Percentiles rank a stretch among this genome's conserved stretches.
phyloP scores from a whole-genome alignment of 1,140 invertebrate genomes.

The Drosophila tropicalis region DNA sequence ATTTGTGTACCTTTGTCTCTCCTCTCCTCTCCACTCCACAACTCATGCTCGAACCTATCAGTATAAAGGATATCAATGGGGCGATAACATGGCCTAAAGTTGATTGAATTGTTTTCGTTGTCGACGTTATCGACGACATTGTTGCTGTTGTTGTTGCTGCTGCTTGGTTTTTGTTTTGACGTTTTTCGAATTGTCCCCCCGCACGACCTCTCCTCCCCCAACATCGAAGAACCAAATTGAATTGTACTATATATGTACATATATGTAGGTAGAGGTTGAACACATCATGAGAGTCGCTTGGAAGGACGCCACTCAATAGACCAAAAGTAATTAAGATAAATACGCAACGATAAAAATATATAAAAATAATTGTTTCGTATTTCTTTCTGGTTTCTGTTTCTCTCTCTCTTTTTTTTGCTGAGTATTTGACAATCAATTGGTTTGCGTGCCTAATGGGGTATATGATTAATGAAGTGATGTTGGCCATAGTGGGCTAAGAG shows the following conservation, averaged over 20 bases:
- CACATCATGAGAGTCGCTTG: conserved; percentile 36
- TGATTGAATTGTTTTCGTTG: conserved; percentile 78
- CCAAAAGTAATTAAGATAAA: conserved; percentile 82
- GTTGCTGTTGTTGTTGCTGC: conserved; percentile 34
- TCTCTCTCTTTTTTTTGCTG: conserved; percentile 28
- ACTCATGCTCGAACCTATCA: conserved; percentile 45
- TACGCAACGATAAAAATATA: conserved; percentile 77
- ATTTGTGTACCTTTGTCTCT: not conserved
- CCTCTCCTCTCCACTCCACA: not conserved
- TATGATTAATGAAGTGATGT: conserved; percentile 66
- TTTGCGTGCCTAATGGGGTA: conserved; percentile 58
- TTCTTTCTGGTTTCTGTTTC: conserved; percentile 11
- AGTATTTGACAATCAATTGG: conserved; percentile 68
- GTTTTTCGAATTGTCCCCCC: conserved; percentile 57
- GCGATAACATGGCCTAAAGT: conserved; percentile 74
- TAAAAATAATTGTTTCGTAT: conserved; percentile 76
- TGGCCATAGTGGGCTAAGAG: not conserved
- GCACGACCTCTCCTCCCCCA: no score
- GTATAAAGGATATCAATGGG: conserved; percentile 78
- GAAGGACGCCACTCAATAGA: conserved; percentile 59
- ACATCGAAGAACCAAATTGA: conserved; percentile 62
- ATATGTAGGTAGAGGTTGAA: not conserved
- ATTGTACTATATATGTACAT: conserved; percentile 61
- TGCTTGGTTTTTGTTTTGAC: conserved; percentile 23
- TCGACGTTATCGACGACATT: conserved; percentile 45